Conservation (phyloP, 2,113 vertebrate genomes). For the Orientallactaga bullata region DNA sequence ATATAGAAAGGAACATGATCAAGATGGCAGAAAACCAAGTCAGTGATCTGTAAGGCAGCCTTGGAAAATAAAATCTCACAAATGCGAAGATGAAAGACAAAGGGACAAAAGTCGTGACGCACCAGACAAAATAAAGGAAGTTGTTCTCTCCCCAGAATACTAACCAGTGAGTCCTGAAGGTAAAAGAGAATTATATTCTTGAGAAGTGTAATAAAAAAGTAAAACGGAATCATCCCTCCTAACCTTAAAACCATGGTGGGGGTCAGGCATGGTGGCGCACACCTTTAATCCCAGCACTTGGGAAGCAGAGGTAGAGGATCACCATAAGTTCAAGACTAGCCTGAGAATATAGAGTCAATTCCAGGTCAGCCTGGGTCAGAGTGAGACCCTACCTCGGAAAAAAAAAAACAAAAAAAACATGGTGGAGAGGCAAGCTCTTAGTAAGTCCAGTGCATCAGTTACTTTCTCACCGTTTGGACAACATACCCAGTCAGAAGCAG, state of each 20-base stretch:
- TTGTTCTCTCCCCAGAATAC: neutral
- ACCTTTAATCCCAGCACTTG: too few relatives aligned
- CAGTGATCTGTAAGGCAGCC: neutral
- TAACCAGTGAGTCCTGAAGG: neutral
- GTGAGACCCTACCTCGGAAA: too few relatives aligned
- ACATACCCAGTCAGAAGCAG: too few relatives aligned
- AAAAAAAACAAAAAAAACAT: too few relatives aligned
- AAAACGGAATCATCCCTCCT: neutral
- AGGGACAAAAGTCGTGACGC: neutral
- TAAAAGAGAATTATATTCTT: neutral
- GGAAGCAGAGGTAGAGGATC: too few relatives aligned
- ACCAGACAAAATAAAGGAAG: neutral
- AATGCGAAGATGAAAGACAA: neutral
- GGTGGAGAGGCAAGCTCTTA: neutral
- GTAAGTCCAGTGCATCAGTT: neutral
- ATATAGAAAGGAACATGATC: neutral
- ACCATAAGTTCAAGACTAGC: too few relatives aligned
- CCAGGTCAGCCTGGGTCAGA: too few relatives aligned
- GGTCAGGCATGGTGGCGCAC: too few relatives aligned
- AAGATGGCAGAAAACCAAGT: constrained; percentile 8
- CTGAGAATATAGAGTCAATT: too few relatives aligned
- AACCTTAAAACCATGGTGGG: neutral
- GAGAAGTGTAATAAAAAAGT: neutral
- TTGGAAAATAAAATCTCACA: neutral
- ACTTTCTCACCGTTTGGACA: too few relatives aligned